phyloP scores from a whole-genome alignment of 2,888 invertebrate genomes.

The Sphaeridia pumilis region DNA sequence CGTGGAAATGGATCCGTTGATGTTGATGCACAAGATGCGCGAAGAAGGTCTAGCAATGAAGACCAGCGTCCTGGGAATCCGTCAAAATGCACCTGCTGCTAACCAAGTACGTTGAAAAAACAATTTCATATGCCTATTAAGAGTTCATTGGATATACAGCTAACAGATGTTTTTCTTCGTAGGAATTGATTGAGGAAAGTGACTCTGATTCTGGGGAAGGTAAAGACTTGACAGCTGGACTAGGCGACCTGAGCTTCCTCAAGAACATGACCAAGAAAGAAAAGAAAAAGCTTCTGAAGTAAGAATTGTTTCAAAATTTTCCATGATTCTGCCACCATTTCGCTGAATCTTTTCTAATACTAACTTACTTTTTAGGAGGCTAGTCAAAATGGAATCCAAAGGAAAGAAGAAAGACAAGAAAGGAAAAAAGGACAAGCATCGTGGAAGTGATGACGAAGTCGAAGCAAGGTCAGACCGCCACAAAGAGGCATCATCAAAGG shows the following conservation, averaged over 20 bases:
- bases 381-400: constrained; percentile 28
- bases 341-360: neutral
- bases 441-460: constrained; percentile 4
- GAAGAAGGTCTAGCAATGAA: constrained; percentile 85
- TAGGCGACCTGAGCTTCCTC: constrained; percentile 53
- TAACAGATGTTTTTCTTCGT: neutral
- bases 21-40: constrained; percentile 76
- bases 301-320: constrained; percentile 37
- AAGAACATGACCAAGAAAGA: constrained; percentile 75
- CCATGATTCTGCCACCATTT: neutral
- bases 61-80: constrained; percentile 48
- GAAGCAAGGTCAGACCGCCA: neutral
- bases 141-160: neutral
- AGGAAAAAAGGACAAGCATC: neutral
- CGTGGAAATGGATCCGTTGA: constrained; percentile 51
- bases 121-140: constrained; percentile 1
- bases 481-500: neutral
- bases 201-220: constrained; percentile 40
- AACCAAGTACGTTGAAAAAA: constrained; percentile 36
- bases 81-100: constrained; percentile 40
- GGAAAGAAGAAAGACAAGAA: constrained; percentile 19
- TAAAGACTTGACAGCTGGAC: constrained; percentile 37
- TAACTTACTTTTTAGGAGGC: constrained; percentile 22
- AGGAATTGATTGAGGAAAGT: constrained; percentile 37
- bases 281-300: constrained; percentile 81